These are phyloP conservation scores for Byasa hedistus DNA, from an alignment of 2,888 invertebrate species.

Conservation along the genomic window DNA sequence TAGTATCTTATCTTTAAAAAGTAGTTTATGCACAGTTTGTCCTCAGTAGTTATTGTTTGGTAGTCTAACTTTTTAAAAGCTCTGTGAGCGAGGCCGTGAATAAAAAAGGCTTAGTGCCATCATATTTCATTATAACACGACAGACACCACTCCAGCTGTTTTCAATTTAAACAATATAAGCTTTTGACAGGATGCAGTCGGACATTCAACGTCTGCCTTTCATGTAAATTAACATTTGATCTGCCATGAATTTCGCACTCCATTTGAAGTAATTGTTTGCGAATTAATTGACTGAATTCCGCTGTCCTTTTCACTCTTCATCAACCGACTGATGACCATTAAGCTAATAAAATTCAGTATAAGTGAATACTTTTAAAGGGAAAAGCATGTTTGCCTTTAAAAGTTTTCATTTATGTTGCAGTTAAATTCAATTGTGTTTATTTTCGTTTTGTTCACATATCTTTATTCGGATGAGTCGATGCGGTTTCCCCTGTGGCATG, in stretches of 20 bases:
- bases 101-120: no score
- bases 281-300: conserved; percentile 6
- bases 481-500: no score
- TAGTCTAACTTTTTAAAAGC: no score
- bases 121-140: no score
- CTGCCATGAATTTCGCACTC: neutral
- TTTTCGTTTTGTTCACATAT: neutral
- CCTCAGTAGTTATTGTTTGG: no score
- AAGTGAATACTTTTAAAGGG: no score
- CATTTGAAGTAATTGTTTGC: conserved; percentile 9
- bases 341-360: no score
- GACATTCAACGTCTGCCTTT: neutral
- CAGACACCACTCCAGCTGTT: no score
- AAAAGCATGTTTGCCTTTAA: neutral
- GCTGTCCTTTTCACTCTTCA: neutral
- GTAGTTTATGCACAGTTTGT: no score
- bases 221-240: neutral
- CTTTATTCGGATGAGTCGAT: neutral
- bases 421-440: neutral
- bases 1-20: no score
- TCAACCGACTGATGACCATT: neutral
- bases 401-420: neutral
- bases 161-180: no score
- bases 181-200: neutral
- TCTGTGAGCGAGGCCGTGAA: no score